Evolutionary conservation across 2,797 vertebrate genomes (phyloP).

Genomic region (Phylloscopus collybita): DNA sequence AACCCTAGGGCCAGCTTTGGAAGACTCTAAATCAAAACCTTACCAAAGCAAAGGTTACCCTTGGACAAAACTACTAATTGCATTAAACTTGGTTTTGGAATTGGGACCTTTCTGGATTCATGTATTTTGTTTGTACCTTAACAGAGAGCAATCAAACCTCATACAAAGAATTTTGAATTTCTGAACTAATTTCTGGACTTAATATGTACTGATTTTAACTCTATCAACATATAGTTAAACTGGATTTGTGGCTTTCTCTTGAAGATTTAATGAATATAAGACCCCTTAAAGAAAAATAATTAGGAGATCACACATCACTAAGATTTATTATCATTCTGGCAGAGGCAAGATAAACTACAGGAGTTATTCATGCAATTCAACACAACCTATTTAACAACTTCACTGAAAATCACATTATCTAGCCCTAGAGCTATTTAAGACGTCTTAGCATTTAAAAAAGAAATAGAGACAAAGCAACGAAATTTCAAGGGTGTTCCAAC

Average conservation of each 20-base stretch:
- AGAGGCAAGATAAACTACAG: background rate
- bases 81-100: background rate
- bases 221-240: background rate
- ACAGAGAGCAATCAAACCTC: background rate
- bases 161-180: background rate
- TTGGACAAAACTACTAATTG: background rate
- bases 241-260: background rate
- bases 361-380: background rate
- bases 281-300: background rate
- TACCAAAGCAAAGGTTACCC: background rate
- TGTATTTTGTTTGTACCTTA: background rate
- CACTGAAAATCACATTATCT: background rate
- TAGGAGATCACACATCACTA: background rate
- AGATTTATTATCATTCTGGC: background rate
- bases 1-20: background rate
- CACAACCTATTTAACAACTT: background rate
- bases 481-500: background rate
- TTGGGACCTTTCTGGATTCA: background rate
- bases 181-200: background rate
- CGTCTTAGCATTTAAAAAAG: background rate
- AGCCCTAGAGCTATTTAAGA: background rate
- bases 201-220: background rate
- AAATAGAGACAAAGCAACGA: background rate
- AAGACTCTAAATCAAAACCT: background rate
- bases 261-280: background rate